Percentiles rank a stretch among this genome's conserved stretches.
Evolutionary conservation across 2,797 vertebrate genomes (phyloP).

Genomic region (Pterois miles): DNA sequence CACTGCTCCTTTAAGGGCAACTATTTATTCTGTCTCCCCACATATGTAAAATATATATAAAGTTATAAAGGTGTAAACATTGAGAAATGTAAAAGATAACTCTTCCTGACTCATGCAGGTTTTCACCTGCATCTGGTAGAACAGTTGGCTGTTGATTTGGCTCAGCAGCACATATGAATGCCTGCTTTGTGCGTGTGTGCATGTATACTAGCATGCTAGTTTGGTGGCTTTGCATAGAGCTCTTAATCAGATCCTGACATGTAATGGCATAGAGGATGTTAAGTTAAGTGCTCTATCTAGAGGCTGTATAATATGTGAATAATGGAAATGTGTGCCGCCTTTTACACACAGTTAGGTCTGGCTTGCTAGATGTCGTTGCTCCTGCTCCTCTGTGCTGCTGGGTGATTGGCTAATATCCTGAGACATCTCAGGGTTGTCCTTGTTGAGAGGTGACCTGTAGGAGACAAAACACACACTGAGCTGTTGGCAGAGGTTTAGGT

Average conservation of each 20-base stretch:
- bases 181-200: conserved; percentile 20
- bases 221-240: conserved; percentile 40
- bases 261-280: conserved; percentile 32
- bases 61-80: conserved; percentile 7
- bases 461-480: conserved; percentile 26
- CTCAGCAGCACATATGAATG: conserved; percentile 19
- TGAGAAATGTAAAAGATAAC: neutral
- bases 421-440: conserved; percentile 40
- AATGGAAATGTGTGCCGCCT: neutral
- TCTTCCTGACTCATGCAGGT: neutral
- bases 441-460: conserved; percentile 41
- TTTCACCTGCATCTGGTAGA: conserved; percentile 14
- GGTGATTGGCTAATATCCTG: conserved; percentile 39
- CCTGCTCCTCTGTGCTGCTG: conserved; percentile 56
- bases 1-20: neutral
- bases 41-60: neutral
- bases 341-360: conserved; percentile 33
- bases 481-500: neutral
- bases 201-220: conserved; percentile 1
- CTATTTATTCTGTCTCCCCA: neutral
- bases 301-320: neutral
- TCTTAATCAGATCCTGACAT: conserved; percentile 16
- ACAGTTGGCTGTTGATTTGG: conserved; percentile 17
- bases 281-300: neutral
- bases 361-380: conserved; percentile 51